Conservation (phyloP, 2,113 vertebrate species). For the Equus quagga region DNA sequence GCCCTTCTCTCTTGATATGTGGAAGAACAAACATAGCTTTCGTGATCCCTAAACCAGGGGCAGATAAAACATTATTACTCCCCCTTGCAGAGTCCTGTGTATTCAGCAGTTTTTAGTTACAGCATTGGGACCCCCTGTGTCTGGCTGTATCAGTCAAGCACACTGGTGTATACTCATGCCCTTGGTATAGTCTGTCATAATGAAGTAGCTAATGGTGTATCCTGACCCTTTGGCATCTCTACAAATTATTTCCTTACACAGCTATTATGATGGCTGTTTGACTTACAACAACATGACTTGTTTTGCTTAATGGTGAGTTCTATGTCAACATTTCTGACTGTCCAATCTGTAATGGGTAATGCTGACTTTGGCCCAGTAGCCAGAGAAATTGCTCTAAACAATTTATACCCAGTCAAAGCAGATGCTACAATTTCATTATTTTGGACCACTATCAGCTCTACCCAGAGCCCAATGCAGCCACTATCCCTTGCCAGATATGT, state of each 20-base stretch:
- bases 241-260: slow-evolving; percentile 71
- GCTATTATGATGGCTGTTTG: slow-evolving; percentile 77
- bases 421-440: slow-evolving; percentile 83
- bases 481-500: slow-evolving; percentile 78
- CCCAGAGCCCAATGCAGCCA: slow-evolving; percentile 70
- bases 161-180: neutral
- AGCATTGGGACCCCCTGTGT: neutral
- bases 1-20: neutral
- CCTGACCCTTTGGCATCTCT: slow-evolving; percentile 60
- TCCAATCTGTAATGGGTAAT: slow-evolving; percentile 64
- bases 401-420: slow-evolving; percentile 81
- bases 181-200: slow-evolving; percentile 42
- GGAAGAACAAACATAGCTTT: neutral
- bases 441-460: slow-evolving; percentile 81
- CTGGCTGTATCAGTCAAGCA: neutral
- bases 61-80: neutral
- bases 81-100: neutral
- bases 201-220: slow-evolving; percentile 69
- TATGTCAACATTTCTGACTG: slow-evolving; percentile 77
- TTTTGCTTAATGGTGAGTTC: slow-evolving; percentile 80
- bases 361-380: slow-evolving; percentile 74
- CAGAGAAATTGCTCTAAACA: slow-evolving; percentile 81
- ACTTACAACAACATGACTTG: slow-evolving; percentile 73
- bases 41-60: neutral
- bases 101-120: neutral